phyloP scores from a whole-genome alignment of 2,797 vertebrate genomes.

The Cygnus olor region DNA sequence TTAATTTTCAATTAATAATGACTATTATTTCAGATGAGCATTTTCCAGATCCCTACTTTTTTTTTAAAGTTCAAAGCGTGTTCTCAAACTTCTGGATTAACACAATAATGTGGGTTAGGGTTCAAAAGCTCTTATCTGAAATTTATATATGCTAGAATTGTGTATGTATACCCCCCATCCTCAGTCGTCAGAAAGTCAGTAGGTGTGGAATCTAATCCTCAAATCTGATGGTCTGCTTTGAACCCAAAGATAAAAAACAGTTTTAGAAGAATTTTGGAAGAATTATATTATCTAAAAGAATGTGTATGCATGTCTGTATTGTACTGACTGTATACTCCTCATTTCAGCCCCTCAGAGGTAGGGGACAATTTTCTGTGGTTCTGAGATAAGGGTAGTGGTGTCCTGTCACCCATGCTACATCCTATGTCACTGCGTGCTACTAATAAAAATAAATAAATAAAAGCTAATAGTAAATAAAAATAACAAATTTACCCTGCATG shows the following conservation, averaged over 20 bases:
- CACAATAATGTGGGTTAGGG: not conserved
- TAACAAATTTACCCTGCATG: not conserved
- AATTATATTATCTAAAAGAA: not conserved
- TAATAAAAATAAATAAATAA: not conserved
- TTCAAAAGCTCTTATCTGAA: not conserved
- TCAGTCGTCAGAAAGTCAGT: not conserved
- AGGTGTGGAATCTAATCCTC: not conserved
- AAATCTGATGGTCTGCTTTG: not conserved
- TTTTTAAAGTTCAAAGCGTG: not conserved
- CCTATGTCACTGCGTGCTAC: fast-evolving
- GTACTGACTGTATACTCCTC: not conserved
- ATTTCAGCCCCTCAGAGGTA: not conserved
- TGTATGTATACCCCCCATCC: not conserved
- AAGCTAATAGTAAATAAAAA: too few species aligned
- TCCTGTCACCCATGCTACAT: not conserved
- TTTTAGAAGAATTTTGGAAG: not conserved
- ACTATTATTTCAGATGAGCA: not conserved
- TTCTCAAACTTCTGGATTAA: not conserved
- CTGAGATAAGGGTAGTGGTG: not conserved
- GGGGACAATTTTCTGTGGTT: not conserved
- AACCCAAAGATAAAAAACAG: not conserved
- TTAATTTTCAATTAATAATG: not conserved
- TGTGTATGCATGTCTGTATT: not conserved
- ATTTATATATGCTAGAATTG: not conserved
- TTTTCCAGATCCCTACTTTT: not conserved